Percentiles rank a stretch among this genome's conserved stretches.
Conservation (phyloP, 2,113 vertebrate species). For the Anseranas semipalmata region DNA sequence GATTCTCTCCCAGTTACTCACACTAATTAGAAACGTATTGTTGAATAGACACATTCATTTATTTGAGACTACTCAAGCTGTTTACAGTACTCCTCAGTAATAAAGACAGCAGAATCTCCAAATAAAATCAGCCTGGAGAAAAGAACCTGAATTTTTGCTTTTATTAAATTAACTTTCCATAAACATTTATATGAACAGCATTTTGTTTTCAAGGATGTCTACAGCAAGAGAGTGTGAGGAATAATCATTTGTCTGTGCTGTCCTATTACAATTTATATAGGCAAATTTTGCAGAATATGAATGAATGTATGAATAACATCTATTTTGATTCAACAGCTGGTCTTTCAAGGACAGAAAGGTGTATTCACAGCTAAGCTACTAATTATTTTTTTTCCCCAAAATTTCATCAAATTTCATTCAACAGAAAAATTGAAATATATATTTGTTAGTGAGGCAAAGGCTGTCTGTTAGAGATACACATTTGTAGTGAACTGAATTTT, state of each 20-base stretch:
- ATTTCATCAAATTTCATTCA: not conserved
- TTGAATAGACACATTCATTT: not conserved
- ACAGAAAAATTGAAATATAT: not conserved
- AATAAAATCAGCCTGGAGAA: slow-evolving; percentile 21
- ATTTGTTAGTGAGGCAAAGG: not conserved
- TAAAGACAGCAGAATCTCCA: not conserved
- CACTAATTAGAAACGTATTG: not conserved
- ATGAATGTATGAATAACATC: not conserved
- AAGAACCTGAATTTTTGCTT: not conserved
- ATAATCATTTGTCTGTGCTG: not conserved
- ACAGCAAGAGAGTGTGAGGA: not conserved
- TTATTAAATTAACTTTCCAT: not conserved
- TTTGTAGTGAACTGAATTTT: not conserved
- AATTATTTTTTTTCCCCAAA: not conserved
- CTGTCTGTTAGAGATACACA: not conserved
- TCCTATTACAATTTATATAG: not conserved
- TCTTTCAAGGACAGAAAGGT: not conserved
- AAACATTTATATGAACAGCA: not conserved
- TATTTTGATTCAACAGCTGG: not conserved
- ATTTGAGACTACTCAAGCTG: not conserved
- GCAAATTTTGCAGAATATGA: not conserved
- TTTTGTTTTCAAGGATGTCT: not conserved
- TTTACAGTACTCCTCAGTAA: not conserved
- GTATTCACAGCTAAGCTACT: not conserved
- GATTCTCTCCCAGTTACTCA: not conserved